Base-by-base conservation (phyloP, 2,113 vertebrate species). In the Phaethon lepturus region DNA sequence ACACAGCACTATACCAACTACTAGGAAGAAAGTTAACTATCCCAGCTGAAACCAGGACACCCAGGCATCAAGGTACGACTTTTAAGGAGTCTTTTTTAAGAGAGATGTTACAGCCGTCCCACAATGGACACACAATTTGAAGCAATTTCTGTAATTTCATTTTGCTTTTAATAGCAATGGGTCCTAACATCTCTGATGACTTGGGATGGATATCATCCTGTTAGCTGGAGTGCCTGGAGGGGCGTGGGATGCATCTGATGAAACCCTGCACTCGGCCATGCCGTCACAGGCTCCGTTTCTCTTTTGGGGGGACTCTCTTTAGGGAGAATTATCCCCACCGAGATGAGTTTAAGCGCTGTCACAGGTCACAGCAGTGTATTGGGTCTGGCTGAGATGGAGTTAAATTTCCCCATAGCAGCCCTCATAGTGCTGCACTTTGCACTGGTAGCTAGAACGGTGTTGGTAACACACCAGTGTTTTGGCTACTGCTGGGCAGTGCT, bases 301-400 rank as follows among this genome's bases (percentile, higher is more conserved):
- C 60, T 71, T 63, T 6, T n/a, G n/a, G n/a, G n/a, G n/a, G n/a
- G n/a, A n/a, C n/a, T n/a, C n/a, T n/a, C 60, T 71, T 63, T 6
- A 22, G 29, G 31, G 76, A 76, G n/a, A 60, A 35, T 22, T 49
- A n/a, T 35, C 13, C 10, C 28, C 0, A 0, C 13, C 0, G 2
- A 49, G 14, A 22, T 19, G 67, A 84, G 40, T 91, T 87, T 58
- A 50, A 74, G 50, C 18, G 59, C 52, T 0, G 0, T 50, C 42
- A 13, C 2, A 55, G n/a, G 6, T 75, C 58, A 8, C 7, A 17
- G 16, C 3, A 3, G 53, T 56, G 18, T 35, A 11, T 9, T 19
- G 24, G 6, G 1, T 6, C 6, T 5, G 33, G 33, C 4, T 6
- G 23, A 53, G 11, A 38, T 38, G 38, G 38, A 38, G 38, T 38